phyloP scores from a whole-genome alignment of 2,797 vertebrate species.

The Peromyscus nudipes region DNA sequence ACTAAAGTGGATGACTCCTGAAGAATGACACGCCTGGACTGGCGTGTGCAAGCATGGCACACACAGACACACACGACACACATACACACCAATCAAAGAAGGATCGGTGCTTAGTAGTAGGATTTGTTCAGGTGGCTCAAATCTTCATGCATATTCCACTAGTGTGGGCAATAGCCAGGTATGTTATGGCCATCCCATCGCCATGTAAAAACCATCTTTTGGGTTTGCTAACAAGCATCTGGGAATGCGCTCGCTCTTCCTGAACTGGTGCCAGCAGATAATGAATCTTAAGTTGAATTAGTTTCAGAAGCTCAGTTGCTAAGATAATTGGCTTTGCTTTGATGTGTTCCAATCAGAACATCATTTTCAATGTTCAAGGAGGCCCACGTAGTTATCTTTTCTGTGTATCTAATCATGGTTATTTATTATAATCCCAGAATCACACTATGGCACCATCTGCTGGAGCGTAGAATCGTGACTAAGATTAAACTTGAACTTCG shows the following conservation, averaged over 20 bases:
- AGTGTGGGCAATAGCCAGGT: background rate
- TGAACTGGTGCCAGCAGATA: slow-evolving; percentile 58
- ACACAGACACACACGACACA: background rate
- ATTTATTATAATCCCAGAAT: background rate
- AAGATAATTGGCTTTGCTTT: slow-evolving; percentile 63
- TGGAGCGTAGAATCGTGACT: background rate
- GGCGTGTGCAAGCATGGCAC: background rate
- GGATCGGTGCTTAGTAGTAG: background rate
- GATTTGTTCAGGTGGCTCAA: background rate
- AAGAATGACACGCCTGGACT: background rate
- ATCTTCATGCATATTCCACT: background rate
- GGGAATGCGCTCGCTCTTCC: background rate
- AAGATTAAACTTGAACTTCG: slow-evolving; percentile 38
- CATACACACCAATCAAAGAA: background rate
- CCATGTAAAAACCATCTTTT: background rate
- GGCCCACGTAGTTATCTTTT: slow-evolving; percentile 32
- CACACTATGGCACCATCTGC: background rate
- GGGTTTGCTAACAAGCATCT: slow-evolving; percentile 48
- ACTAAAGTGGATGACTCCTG: background rate
- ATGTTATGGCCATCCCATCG: background rate
- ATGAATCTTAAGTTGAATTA: slow-evolving; percentile 53
- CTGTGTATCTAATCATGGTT: slow-evolving; percentile 25
- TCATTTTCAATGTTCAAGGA: slow-evolving; percentile 33
- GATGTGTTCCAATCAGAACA: slow-evolving; percentile 17
- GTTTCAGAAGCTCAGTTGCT: slow-evolving; percentile 11